Conservation (phyloP, 2,888 invertebrate species). For the Heliconius hortense region DNA sequence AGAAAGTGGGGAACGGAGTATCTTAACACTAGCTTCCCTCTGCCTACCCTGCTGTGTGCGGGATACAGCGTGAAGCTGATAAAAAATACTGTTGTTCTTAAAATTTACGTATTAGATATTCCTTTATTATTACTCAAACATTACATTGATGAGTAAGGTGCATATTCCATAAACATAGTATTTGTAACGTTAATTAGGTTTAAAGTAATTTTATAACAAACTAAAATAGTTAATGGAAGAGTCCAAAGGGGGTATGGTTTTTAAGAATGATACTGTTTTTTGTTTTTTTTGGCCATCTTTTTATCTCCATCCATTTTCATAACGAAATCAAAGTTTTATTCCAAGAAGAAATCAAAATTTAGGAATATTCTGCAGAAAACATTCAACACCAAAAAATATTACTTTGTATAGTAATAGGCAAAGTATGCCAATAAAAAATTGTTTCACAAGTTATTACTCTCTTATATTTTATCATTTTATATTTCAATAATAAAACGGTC, state of each 20-base stretch:
- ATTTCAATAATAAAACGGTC: constrained; percentile 36
- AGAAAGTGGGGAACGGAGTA: too few relatives aligned
- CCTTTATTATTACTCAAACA: too few relatives aligned
- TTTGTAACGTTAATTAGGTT: not conserved
- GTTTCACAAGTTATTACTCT: not conserved
- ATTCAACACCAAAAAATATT: not conserved
- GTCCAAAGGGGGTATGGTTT: not conserved
- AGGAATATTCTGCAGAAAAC: not conserved
- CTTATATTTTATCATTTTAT: not conserved
- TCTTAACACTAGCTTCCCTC: too few relatives aligned
- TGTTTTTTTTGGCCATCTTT: not conserved
- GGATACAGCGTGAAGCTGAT: too few relatives aligned
- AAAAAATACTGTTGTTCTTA: not conserved
- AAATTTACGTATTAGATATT: too few relatives aligned
- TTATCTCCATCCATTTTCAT: not conserved
- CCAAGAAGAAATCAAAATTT: too few relatives aligned
- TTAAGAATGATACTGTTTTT: not conserved
- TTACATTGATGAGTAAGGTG: too few relatives aligned
- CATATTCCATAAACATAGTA: not conserved
- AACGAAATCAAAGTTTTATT: too few relatives aligned
- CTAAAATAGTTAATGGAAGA: not conserved
- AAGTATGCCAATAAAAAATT: not conserved
- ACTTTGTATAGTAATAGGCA: not conserved
- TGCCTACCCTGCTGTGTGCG: too few relatives aligned
- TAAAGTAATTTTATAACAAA: not conserved